Base-by-base conservation (phyloP, 2,113 vertebrate species). In the Mesitornis unicolor region DNA sequence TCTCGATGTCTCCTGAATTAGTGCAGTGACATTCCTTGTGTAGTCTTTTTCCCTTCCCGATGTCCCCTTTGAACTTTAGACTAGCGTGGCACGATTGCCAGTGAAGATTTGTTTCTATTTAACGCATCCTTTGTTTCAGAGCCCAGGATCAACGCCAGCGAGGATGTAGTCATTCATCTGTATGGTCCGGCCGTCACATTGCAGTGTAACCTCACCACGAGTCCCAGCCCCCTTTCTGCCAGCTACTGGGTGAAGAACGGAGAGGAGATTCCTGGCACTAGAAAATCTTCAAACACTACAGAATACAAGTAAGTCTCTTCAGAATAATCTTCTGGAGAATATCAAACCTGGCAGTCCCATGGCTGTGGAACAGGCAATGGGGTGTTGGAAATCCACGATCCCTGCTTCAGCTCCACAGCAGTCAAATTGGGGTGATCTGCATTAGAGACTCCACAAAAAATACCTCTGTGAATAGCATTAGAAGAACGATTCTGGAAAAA, bases 221-320 rank as follows among this genome's bases (percentile, higher is more conserved):
- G 98, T 88, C 98, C 99, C 96, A 99, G 98, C 54, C 90, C 97
- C 12, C 98, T 99, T 92, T 89, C 90, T 48, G 79, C 98, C 94
- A 99, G 99, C 97, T 99, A 99, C 97, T 99, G 99, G 99, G 98
- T 99, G 98, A 99, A 99, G 98, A 99, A 99, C 8, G 99, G 99
- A 36, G 95, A 97, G 64, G 99, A 99, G 97, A 98, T 99, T 91
- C 33, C 96, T 35, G 98, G 98, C 64, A 98, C 99, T 33, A 97
- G 98, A 47, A 98, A 98, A 82, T 65, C 97, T 79, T 87, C 96
- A 60, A 98, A 97, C 93, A 97, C 92, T 97, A 99, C 98, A 35
- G 96, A 98, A n/a, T 97, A 99, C 98, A 99, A 98, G 99, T 99
- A 96, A 98, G 98, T 59, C 11, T n/a, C n/a, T 25, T 24, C 0